Conservation (phyloP, 2,113 vertebrate genomes). For the Centropristis striata region DNA sequence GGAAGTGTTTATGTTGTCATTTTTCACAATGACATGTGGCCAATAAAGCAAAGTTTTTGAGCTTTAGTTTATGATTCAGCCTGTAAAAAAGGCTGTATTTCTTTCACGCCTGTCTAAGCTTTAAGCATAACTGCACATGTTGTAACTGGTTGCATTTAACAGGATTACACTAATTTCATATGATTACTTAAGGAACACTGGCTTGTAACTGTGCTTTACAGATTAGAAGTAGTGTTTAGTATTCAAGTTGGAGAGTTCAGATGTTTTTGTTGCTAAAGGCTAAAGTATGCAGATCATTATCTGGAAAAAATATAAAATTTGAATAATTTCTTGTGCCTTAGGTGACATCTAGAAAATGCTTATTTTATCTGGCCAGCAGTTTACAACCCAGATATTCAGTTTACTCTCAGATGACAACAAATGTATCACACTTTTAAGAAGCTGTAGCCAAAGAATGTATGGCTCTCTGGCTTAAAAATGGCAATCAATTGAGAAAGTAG, state of each 20-base stretch:
- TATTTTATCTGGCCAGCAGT: neutral
- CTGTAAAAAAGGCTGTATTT: neutral
- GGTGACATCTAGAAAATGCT: neutral
- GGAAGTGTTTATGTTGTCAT: neutral
- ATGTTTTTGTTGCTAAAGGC: neutral
- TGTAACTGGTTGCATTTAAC: conserved; percentile 9
- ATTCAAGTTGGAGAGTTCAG: conserved; percentile 12
- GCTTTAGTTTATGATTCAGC: neutral
- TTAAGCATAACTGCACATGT: neutral
- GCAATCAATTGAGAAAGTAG: neutral
- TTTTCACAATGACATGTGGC: neutral
- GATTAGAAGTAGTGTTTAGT: neutral
- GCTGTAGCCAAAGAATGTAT: neutral
- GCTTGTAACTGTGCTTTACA: conserved; percentile 3
- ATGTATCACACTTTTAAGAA: neutral
- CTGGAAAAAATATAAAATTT: conserved; percentile 18
- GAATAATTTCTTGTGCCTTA: neutral
- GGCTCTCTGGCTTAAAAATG: neutral
- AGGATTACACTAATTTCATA: conserved; percentile 40
- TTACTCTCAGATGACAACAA: neutral
- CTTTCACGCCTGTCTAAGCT: neutral
- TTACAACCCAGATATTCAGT: neutral
- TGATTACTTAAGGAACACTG: conserved; percentile 3
- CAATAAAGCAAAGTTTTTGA: neutral
- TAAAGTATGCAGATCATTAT: conserved; percentile 16